phyloP scores from a whole-genome alignment of 2,797 vertebrate genomes.

The Eulemur albifrons region DNA sequence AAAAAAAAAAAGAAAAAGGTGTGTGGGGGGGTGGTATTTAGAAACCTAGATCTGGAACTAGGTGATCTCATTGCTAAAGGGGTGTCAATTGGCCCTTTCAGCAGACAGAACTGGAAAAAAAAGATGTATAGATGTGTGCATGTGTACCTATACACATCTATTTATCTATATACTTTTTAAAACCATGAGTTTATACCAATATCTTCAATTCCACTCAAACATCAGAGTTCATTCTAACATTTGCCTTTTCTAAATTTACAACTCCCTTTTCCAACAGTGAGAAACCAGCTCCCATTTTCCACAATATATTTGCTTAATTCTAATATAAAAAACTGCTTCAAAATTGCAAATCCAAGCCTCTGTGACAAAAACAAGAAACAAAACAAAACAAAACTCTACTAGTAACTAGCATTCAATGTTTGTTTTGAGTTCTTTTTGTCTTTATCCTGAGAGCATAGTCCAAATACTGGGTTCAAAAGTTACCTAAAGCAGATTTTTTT shows the following conservation, averaged over 20 bases:
- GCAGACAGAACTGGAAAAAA: neutral
- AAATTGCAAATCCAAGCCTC: slow-evolving; percentile 13
- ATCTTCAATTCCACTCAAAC: neutral
- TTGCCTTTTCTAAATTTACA: neutral
- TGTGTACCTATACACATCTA: neutral
- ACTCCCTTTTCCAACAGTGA: neutral
- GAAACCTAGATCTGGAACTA: neutral
- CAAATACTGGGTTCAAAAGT: slow-evolving; percentile 36
- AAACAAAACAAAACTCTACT: too few relatives aligned
- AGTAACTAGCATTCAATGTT: slow-evolving; percentile 3
- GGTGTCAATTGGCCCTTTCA: neutral
- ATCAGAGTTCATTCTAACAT: neutral
- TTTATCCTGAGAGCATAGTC: slow-evolving; percentile 37
- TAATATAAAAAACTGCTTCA: slow-evolving; percentile 1
- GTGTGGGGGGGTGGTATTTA: neutral
- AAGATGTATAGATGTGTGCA: neutral
- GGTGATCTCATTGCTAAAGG: neutral
- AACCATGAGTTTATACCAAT: neutral
- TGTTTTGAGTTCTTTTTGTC: slow-evolving; percentile 6
- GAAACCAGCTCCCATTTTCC: slow-evolving; percentile 6
- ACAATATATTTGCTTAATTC: slow-evolving; percentile 26
- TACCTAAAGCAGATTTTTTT: neutral
- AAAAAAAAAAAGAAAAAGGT: too few relatives aligned
- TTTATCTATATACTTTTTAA: neutral
- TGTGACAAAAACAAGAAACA: neutral